phyloP scores from a whole-genome alignment of 64 coral and sea anemone genomes.

The Montipora cactus region DNA sequence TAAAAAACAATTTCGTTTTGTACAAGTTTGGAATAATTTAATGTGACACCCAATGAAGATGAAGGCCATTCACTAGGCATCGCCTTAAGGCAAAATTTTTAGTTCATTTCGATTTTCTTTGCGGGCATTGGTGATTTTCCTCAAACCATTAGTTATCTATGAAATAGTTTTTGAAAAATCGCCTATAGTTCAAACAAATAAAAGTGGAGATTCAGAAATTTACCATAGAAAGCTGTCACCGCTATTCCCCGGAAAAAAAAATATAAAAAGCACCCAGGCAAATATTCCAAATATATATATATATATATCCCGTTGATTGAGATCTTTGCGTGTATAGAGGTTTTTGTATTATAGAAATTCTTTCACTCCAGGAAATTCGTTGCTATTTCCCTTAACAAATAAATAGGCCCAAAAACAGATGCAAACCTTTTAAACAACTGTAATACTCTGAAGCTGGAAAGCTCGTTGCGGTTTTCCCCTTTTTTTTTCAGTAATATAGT shows the following conservation, averaged over 20 bases:
- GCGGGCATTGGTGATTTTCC: background rate
- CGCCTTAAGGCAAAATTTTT: background rate
- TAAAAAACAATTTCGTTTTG: constrained; percentile 14
- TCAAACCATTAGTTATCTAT: background rate
- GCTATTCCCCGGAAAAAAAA: background rate
- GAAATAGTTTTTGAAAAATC: background rate
- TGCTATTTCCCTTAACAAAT: background rate
- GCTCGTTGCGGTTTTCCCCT: too few species aligned
- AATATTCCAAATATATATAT: too few species aligned
- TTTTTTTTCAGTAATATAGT: too few species aligned
- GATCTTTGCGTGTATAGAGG: background rate
- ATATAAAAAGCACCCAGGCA: background rate
- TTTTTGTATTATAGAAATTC: background rate
- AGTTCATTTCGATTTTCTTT: background rate
- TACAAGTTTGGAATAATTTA: constrained; percentile 5
- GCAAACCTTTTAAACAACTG: too few species aligned
- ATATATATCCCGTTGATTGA: background rate
- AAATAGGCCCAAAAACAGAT: background rate
- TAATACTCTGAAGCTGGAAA: too few species aligned
- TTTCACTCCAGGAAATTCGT: background rate
- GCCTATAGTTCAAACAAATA: background rate
- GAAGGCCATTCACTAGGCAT: constrained; percentile 4
- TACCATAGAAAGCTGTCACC: background rate
- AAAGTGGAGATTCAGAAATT: background rate
- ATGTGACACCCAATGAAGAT: constrained; percentile 16